A percentile compares a stretch with the other conserved stretches of the same genome.
These are phyloP conservation scores for Limonius californicus DNA, from an alignment of 1,140 invertebrate species.

Conservation along the genomic window DNA sequence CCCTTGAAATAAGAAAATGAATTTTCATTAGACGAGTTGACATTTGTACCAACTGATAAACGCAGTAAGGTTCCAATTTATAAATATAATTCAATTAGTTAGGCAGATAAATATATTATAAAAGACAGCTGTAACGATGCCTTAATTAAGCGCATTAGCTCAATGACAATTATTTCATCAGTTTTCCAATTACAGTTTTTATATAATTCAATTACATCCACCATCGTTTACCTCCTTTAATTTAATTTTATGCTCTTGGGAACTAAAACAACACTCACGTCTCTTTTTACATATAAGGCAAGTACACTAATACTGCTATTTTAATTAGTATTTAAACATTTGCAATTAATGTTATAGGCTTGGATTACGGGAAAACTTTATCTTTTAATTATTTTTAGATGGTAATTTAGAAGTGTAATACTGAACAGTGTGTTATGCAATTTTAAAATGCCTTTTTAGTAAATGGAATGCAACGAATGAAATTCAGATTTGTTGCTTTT, in stretches of 20 bases:
- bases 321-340: no score
- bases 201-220: neutral
- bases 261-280: neutral
- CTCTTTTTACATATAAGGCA: no score
- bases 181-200: conserved; percentile 1
- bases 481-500: neutral
- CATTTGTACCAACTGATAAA: conserved; percentile 1
- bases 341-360: no score
- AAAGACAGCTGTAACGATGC: neutral
- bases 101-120: conserved; percentile 12
- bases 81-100: conserved; percentile 11
- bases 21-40: neutral
- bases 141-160: conserved; percentile 8
- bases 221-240: neutral
- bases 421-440: no score
- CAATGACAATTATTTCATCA: conserved; percentile 6
- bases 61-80: conserved; percentile 1
- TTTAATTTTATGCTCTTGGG: conserved; percentile 1
- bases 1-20: neutral
- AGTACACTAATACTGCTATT: no score
- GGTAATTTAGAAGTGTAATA: no score
- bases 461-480: neutral
- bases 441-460: no score
- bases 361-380: no score
- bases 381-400: no score